Percentiles rank a stretch among this genome's conserved stretches.
Evolutionary conservation across 2,113 vertebrate genomes (phyloP).

Genomic region (Melanotaenia duboulayi): DNA sequence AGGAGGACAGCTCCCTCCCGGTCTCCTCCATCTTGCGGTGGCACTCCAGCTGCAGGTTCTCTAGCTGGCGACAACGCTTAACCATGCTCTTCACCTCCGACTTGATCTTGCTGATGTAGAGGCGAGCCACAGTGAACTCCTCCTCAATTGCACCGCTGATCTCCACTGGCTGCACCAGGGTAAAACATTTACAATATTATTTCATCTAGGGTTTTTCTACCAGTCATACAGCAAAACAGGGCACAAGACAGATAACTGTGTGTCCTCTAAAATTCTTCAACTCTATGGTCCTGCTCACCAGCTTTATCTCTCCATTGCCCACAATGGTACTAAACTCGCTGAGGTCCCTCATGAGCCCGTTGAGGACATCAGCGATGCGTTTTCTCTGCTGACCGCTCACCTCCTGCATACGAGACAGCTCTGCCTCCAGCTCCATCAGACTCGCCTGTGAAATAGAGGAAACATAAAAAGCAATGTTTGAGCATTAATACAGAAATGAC

Average conservation of each 20-base stretch:
- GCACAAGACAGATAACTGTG: not conserved
- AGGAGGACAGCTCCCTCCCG: slow-evolving; percentile 90
- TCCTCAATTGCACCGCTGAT: slow-evolving; percentile 95
- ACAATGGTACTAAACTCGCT: slow-evolving; percentile 94
- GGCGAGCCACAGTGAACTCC: slow-evolving; percentile 93
- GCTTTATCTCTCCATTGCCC: slow-evolving; percentile 92
- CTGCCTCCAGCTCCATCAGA: slow-evolving; percentile 90
- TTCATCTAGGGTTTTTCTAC: slow-evolving; percentile 76
- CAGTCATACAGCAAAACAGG: slow-evolving; percentile 67
- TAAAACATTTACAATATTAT: not conserved
- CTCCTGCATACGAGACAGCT: slow-evolving; percentile 91
- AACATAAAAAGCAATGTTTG: not conserved
- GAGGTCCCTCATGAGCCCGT: slow-evolving; percentile 92
- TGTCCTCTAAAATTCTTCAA: not conserved
- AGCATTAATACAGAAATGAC: not conserved
- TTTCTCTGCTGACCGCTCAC: slow-evolving; percentile 92
- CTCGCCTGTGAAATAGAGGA: slow-evolving; percentile 77
- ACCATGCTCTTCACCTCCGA: slow-evolving; percentile 96
- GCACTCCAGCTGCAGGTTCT: slow-evolving; percentile 92
- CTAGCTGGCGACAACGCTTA: slow-evolving; percentile 93
- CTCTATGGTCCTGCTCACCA: slow-evolving; percentile 83
- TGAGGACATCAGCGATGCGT: slow-evolving; percentile 91
- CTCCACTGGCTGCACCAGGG: slow-evolving; percentile 85
- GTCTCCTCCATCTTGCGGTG: slow-evolving; percentile 98
- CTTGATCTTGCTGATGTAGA: slow-evolving; percentile 97